phyloP scores from a whole-genome alignment of 2,888 invertebrate species.

The Acheta domesticus region DNA sequence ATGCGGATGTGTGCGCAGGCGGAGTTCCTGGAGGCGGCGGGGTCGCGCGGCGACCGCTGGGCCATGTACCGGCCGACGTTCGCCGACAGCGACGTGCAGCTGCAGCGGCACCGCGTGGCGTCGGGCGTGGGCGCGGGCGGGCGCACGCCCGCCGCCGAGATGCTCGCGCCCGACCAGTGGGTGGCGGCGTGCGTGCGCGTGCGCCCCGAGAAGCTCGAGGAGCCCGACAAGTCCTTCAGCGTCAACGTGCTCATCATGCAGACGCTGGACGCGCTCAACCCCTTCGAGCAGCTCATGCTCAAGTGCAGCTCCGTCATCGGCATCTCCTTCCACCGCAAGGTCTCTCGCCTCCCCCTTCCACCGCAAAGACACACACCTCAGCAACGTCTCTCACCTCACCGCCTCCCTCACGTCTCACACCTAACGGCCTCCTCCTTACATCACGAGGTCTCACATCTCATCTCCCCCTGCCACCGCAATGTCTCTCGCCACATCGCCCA shows the following conservation, averaged over 20 bases:
- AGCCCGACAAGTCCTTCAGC: background rate
- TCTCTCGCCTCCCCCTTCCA: no score
- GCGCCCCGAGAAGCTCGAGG: background rate
- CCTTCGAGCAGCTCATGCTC: constrained; percentile 61
- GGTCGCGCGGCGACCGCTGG: background rate
- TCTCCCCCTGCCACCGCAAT: no score
- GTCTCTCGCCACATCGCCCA: no score
- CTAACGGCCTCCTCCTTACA: no score
- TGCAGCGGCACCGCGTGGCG: background rate
- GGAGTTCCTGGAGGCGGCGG: background rate
- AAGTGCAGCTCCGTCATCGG: constrained; percentile 65
- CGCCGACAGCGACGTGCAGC: background rate
- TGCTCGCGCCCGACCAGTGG: background rate
- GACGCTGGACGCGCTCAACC: constrained; percentile 61
- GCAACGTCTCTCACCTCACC: no score
- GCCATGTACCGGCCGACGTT: background rate
- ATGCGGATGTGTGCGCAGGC: background rate
- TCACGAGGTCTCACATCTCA: no score
- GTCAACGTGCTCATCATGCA: constrained; percentile 58
- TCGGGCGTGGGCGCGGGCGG: background rate
- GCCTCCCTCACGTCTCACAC: no score
- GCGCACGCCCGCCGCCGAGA: background rate
- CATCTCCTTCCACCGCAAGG: constrained; percentile 55
- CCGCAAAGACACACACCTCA: no score
- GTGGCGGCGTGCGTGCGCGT: background rate